Base-by-base conservation (phyloP, 2,888 invertebrate species). In the Philonicus albiceps region DNA sequence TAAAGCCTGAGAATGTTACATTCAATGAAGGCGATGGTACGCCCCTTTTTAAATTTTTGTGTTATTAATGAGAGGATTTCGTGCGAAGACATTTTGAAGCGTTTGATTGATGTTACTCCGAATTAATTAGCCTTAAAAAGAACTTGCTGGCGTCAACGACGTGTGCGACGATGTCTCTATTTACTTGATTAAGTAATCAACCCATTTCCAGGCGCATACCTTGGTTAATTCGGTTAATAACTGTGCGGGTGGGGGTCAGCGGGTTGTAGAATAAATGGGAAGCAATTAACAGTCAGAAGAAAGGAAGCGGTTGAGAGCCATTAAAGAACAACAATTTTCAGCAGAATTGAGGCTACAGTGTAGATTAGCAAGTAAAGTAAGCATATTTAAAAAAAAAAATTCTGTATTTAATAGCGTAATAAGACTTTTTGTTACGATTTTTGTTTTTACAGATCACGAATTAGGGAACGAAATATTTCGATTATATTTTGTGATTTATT, bases 11-110 rank as follows among this genome's bases (percentile, higher is more conserved):
- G 19, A 64, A 11, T 27, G 64, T 27, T 64, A 27, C 27, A 11
- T 19, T 64, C 27, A 19, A 22, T 64, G 19, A 64, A 27, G 27
- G 2, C 64, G 13, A 27, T 30, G 78, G 16, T 27, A 43, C 78
- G 78, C 78, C 78, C 49, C 49, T 49, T 78, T 78, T 78, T 78
- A 78, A 78, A 78, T 13, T 49, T n/a, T 34, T 64, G 34, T 34
- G 13, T 83, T 83, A 83, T 83, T 83, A 83, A 83, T 83, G 81
- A 83, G 64, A 55, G 43, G 27, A 83, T 83, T 83, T 34, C 81
- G 81, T 83, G 81, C 8, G 34, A 55, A 64, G 81, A 49, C 49
- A 78, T 49, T 78, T 78, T 49, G 78, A 78, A 53, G 30, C 27
- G 53, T 78, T 78, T 78, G 78, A 78, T 78, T 78, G 78, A 78